A percentile compares a stretch with the other conserved stretches of the same genome.
These are phyloP conservation scores for Anarsia innoxiella DNA, from an alignment of 2,888 invertebrate species.

Conservation along the genomic window DNA sequence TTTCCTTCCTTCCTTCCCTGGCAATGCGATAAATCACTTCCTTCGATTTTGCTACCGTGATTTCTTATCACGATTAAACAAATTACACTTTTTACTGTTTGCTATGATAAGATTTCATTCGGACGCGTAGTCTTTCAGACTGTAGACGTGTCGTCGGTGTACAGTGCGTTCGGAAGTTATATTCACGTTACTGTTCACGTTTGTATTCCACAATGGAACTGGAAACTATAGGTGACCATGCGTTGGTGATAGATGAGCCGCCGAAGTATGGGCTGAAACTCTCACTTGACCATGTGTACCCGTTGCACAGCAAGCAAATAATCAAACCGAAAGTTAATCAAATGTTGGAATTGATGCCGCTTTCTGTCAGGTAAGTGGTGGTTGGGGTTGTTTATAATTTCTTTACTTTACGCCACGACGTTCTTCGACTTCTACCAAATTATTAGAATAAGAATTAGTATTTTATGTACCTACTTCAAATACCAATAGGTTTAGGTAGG, in stretches of 20 bases:
- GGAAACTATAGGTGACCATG: conserved; percentile 22
- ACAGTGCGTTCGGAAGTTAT: too few relatives aligned
- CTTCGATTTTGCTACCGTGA: too few relatives aligned
- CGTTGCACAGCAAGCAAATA: conserved; percentile 81
- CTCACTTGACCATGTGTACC: conserved; percentile 83
- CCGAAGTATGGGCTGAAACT: conserved; percentile 83
- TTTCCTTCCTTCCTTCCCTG: too few relatives aligned
- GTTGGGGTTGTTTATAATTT: too few relatives aligned
- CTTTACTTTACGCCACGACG: too few relatives aligned
- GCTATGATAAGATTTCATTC: neutral
- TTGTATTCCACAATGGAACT: conserved; percentile 9
- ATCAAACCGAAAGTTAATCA: conserved; percentile 80
- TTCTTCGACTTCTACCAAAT: too few relatives aligned
- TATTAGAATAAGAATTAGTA: too few relatives aligned
- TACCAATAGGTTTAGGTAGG: too few relatives aligned
- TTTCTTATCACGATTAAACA: too few relatives aligned
- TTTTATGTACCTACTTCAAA: too few relatives aligned
- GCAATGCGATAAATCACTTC: too few relatives aligned
- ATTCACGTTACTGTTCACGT: neutral
- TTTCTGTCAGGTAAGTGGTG: conserved; percentile 80
- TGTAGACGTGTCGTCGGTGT: conserved; percentile 2
- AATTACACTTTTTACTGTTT: too few relatives aligned
- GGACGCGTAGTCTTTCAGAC: neutral
- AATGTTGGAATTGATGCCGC: conserved; percentile 80
- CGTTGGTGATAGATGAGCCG: conserved; percentile 39